Conservation (phyloP, 2,797 vertebrate species). For the Syndactyla subalaris region DNA sequence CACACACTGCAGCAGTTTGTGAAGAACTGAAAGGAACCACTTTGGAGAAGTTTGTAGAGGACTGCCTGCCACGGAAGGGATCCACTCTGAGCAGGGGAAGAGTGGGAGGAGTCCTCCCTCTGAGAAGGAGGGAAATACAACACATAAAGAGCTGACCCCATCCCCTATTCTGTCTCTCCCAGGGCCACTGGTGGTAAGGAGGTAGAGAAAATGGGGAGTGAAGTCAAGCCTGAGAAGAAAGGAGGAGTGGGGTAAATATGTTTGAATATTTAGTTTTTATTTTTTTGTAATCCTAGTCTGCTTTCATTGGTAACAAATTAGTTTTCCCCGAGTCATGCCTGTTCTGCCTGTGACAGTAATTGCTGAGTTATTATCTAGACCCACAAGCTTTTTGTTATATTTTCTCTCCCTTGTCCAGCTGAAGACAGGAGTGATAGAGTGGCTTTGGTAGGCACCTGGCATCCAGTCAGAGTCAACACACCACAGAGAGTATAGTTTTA, state of each 20-base stretch:
- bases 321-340: neutral
- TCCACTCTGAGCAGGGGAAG: fast-evolving
- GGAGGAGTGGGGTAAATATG: fast-evolving
- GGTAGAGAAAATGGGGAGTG: neutral
- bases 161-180: neutral
- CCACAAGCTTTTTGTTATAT: neutral
- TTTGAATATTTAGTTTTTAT: neutral
- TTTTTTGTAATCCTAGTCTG: neutral
- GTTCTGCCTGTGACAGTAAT: fast-evolving
- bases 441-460: neutral
- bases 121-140: neutral
- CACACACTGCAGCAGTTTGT: neutral
- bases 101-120: neutral
- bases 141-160: neutral
- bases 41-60: neutral
- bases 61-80: no score
- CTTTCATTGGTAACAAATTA: neutral
- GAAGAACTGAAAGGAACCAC: neutral
- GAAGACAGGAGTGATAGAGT: neutral
- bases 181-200: neutral
- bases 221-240: neutral
- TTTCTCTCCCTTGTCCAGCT: neutral
- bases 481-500: neutral
- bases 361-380: neutral
- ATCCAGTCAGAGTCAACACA: neutral